Evolutionary conservation across 2,113 vertebrate species (phyloP).

Genomic region (Solea solea): DNA sequence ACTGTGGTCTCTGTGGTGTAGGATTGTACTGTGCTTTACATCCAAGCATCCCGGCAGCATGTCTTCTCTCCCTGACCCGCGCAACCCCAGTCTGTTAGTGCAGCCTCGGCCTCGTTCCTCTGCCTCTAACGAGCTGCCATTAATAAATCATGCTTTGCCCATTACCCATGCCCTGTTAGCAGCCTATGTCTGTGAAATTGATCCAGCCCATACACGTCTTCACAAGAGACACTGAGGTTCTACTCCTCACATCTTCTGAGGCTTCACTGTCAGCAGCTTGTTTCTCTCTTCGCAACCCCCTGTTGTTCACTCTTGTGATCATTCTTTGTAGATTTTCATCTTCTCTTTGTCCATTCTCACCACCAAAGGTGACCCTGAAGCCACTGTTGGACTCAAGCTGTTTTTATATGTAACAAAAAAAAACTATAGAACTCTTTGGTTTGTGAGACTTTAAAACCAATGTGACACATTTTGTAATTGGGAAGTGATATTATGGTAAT

Average conservation of each 20-base stretch:
- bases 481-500: too few species aligned
- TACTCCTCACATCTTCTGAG: slow-evolving; percentile 50
- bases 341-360: not conserved
- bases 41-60: slow-evolving; percentile 36
- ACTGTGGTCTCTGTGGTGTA: slow-evolving; percentile 43
- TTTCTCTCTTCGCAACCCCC: not conserved
- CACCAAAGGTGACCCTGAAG: not conserved
- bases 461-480: too few species aligned
- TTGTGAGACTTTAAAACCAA: slow-evolving; percentile 5
- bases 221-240: slow-evolving; percentile 26
- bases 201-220: slow-evolving; percentile 58
- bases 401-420: not conserved
- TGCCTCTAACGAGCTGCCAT: slow-evolving; percentile 66
- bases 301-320: not conserved
- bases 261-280: slow-evolving; percentile 23
- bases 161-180: slow-evolving; percentile 72
- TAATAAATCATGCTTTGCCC: slow-evolving; percentile 77
- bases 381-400: not conserved
- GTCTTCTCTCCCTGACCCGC: slow-evolving; percentile 51
- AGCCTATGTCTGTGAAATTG: slow-evolving; percentile 68
- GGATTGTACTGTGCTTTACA: slow-evolving; percentile 44
- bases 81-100: slow-evolving; percentile 47
- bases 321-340: not conserved
- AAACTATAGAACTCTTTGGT: not conserved
- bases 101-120: slow-evolving; percentile 36